These are phyloP conservation scores for Mystacornis crossleyi DNA, from an alignment of 2,113 vertebrate genomes.

Conservation along the genomic window DNA sequence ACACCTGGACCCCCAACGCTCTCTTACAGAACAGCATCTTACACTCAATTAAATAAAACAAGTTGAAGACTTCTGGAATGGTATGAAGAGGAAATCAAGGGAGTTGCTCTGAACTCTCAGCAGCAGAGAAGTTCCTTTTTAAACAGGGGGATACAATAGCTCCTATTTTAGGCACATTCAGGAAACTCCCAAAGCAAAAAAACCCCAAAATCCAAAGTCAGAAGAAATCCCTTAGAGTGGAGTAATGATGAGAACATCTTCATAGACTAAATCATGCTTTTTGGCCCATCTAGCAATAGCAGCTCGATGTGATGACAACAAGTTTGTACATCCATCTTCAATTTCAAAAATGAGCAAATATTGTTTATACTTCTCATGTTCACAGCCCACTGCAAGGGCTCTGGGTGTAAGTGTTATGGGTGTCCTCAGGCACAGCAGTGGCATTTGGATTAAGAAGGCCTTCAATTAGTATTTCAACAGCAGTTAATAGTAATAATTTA, in stretches of 20 bases:
- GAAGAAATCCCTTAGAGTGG: not conserved
- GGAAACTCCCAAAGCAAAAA: not conserved
- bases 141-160: not conserved
- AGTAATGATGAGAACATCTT: not conserved
- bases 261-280: not conserved
- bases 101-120: not conserved
- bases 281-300: not conserved
- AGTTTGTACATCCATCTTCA: not conserved
- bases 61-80: not conserved
- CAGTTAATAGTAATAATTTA: not conserved
- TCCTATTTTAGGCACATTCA: not conserved
- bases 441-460: not conserved
- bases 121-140: not conserved
- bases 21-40: not conserved
- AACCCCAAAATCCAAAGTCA: not conserved
- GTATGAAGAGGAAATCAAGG: not conserved
- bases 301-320: not conserved
- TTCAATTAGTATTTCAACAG: not conserved
- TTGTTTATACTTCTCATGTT: not conserved
- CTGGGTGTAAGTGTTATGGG: too few species aligned
- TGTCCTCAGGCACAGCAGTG: not conserved
- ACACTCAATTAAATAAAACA: not conserved
- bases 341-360: not conserved
- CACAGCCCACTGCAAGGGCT: not conserved
- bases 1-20: rapidly evolving